A percentile compares a stretch with the other conserved stretches of the same genome.
phyloP scores from a whole-genome alignment of 2,113 vertebrate species.

The Dipodomys merriami region DNA sequence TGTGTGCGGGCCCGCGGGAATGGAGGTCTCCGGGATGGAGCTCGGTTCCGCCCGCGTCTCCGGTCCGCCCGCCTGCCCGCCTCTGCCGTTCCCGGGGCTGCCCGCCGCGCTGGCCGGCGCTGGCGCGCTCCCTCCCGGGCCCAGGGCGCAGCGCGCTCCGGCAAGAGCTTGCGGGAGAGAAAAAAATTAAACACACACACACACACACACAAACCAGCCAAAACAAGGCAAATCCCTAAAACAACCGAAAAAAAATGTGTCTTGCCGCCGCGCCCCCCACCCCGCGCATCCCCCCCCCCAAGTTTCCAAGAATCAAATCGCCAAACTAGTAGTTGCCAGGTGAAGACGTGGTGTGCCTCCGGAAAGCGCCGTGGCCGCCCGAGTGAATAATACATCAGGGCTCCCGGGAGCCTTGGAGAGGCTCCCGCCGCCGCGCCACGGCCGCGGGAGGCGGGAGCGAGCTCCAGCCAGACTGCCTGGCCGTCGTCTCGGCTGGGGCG shows the following conservation, averaged over 20 bases:
- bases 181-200: not conserved
- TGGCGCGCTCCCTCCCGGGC: constrained; percentile 60
- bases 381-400: constrained; percentile 83
- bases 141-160: constrained; percentile 63
- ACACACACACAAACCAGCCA: not conserved
- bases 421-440: constrained; percentile 49
- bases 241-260: not conserved
- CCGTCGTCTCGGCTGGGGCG: constrained; percentile 51
- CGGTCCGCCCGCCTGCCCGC: not conserved
- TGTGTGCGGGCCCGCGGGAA: not conserved
- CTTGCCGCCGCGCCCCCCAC: not conserved
- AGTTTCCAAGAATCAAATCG: constrained; percentile 74
- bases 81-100: constrained; percentile 44
- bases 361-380: constrained; percentile 5
- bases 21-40: constrained; percentile 23
- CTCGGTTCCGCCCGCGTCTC: not conserved
- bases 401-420: constrained; percentile 63
- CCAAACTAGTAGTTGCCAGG: constrained; percentile 68
- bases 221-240: not conserved
- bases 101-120: constrained; percentile 44
- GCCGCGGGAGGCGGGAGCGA: constrained; percentile 60
- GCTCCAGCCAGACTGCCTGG: constrained; percentile 54
- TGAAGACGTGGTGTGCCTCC: constrained; percentile 78
- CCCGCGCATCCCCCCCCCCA: not conserved
- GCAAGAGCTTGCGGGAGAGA: constrained; percentile 66